Percentiles rank a stretch among this genome's conserved stretches.
These are phyloP conservation scores for Resseliella maxima DNA, from an alignment of 2,888 invertebrate species.

Conservation along the genomic window DNA sequence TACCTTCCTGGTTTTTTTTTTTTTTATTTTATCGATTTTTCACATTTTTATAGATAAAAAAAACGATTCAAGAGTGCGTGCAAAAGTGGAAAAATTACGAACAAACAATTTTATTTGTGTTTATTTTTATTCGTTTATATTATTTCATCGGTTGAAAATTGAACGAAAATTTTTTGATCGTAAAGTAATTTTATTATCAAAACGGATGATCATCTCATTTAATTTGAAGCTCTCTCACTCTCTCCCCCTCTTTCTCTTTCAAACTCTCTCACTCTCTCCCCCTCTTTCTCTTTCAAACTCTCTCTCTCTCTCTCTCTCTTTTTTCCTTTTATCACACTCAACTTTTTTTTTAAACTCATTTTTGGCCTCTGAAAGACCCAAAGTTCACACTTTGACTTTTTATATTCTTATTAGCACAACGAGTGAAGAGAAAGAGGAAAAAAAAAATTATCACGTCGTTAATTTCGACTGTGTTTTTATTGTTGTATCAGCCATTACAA, in stretches of 20 bases:
- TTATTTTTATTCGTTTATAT: not conserved
- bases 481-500: not conserved
- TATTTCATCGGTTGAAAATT: not conserved
- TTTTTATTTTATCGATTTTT: not conserved
- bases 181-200: not conserved
- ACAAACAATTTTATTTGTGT: not conserved
- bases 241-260: too few relatives aligned
- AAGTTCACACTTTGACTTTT: too few relatives aligned
- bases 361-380: too few relatives aligned
- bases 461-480: not conserved
- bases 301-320: too few relatives aligned
- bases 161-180: not conserved
- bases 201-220: too few relatives aligned
- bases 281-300: too few relatives aligned
- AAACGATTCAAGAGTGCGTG: too few relatives aligned
- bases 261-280: too few relatives aligned
- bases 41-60: not conserved
- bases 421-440: not conserved
- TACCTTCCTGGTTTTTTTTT: too few relatives aligned
- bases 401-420: not conserved
- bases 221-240: too few relatives aligned
- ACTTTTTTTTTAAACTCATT: too few relatives aligned
- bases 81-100: not conserved
- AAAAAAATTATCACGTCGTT: slow-evolving; percentile 39
- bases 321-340: too few relatives aligned